Evolutionary conservation across 2,888 invertebrate genomes (phyloP), one percentile per base, ranked within the genome.

Genomic region (Apodemia duryi): DNA sequence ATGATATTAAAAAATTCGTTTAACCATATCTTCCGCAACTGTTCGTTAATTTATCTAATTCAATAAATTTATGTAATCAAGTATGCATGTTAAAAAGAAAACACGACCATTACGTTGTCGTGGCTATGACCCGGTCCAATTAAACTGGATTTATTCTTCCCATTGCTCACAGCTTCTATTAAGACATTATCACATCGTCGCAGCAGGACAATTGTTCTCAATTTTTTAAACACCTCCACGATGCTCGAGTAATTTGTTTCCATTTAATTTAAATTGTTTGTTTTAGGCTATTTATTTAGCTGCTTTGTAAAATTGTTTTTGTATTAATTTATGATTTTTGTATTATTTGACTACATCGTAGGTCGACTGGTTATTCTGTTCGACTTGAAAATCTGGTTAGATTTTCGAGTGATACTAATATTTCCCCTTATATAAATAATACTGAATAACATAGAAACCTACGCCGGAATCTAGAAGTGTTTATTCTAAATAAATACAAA

Each of bases 191-290:
- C 85, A 84, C 81, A 86, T 88, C 85, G 85, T 86, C 83, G 84
- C 81, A 81, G 79, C 81, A 83, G 81, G 83, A 84, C 84, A 84
- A 86, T 88, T 89, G 88, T 88, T 83, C 85, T 84, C 85, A 86
- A 89, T 88, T 88, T 88, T 86, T 86, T 85, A 88, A 88, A 88
- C 88, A 87, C 85, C 83, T 85, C 75, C 77, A 88, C 86, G 86
- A 86, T 86, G 83, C 82, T 81, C 74, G 76, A 78, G 81, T 85
- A 87, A 88, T 89, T 90, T 88, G 87, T 90, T 86, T 79, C 78
- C 80, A 51, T 38, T 38, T 35, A 21, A 13, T 65, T 82, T 83
- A 81, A 81, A 83, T 85, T 85, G 85, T 86, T 85, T 88, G 81
- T 81, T 77, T 79, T 82, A 77, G 82, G 49, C 6, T 49, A 49